phyloP scores from a whole-genome alignment of 1,140 invertebrate genomes.

The Halictus rubicundus region DNA sequence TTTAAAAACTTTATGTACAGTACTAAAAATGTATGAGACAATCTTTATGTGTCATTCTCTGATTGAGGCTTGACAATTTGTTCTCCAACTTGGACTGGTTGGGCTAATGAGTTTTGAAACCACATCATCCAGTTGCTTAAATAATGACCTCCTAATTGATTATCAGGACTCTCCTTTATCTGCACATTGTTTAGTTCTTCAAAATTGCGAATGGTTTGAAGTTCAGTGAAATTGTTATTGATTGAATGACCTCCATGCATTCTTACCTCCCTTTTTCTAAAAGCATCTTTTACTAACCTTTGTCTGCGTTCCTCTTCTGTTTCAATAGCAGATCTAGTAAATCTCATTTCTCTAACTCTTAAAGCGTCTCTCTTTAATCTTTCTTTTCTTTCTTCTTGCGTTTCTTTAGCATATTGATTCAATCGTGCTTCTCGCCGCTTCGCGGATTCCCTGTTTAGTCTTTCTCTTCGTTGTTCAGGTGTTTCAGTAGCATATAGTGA shows the following conservation, averaged over 20 bases:
- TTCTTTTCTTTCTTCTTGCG: slow-evolving; percentile 67
- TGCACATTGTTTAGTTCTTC: slow-evolving; percentile 68
- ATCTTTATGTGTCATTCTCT: slow-evolving; percentile 53
- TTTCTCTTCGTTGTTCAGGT: slow-evolving; percentile 66
- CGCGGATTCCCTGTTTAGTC: slow-evolving; percentile 68
- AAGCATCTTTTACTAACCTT: slow-evolving; percentile 71
- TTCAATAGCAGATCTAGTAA: slow-evolving; percentile 71
- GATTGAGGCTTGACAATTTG: slow-evolving; percentile 48
- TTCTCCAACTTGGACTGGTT: slow-evolving; percentile 59
- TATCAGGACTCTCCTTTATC: slow-evolving; percentile 65
- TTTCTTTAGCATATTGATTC: slow-evolving; percentile 72
- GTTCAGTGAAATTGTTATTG: slow-evolving; percentile 66
- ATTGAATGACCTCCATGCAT: slow-evolving; percentile 60
- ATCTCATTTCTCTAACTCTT: slow-evolving; percentile 72
- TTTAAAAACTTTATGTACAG: slow-evolving; percentile 7
- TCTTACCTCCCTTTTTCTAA: slow-evolving; percentile 70
- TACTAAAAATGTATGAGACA: slow-evolving; percentile 17
- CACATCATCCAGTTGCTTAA: slow-evolving; percentile 73
- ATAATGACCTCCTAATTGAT: slow-evolving; percentile 66
- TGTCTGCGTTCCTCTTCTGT: slow-evolving; percentile 70
- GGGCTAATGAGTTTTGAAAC: slow-evolving; percentile 69
- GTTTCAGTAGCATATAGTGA: slow-evolving; percentile 71
- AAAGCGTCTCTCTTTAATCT: slow-evolving; percentile 69
- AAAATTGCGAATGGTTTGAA: slow-evolving; percentile 64
- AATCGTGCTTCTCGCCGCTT: slow-evolving; percentile 69